Conservation (phyloP, 1,140 invertebrate species). For the Bemisia tabaci region DNA sequence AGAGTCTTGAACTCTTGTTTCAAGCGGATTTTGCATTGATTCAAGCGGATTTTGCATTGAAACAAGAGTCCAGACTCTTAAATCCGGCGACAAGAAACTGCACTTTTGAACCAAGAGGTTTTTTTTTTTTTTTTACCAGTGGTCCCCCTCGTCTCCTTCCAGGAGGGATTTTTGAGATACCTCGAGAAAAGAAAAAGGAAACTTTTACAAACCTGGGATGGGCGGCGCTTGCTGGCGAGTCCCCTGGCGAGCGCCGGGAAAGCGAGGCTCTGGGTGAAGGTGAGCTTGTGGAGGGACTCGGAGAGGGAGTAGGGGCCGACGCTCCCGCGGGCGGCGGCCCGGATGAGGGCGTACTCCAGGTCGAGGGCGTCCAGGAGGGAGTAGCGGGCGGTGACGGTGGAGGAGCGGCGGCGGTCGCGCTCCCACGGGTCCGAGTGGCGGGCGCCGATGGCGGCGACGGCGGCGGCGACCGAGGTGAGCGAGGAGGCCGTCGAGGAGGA, state of each 20-base stretch:
- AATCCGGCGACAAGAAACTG: no score
- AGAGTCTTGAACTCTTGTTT: no score
- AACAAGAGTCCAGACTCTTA: no score
- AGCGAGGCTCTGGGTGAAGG: conserved; percentile 57
- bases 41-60: no score
- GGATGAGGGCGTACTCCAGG: conserved; percentile 49
- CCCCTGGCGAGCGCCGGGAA: conserved; percentile 56
- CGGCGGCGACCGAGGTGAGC: conserved; percentile 30
- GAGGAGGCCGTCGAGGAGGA: conserved; percentile 43
- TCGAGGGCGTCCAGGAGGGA: conserved; percentile 56
- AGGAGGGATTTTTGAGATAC: conserved; percentile 34
- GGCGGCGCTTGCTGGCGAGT: conserved; percentile 45
- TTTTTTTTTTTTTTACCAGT: no score
- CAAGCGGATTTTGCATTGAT: no score
- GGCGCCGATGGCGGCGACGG: conserved; percentile 28
- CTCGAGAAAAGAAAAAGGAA: conserved; percentile 14
- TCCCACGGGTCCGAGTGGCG: conserved; percentile 32
- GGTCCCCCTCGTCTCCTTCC: no score
- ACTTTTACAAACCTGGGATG: conserved; percentile 31
- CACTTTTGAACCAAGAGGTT: no score
- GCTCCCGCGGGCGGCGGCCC: conserved; percentile 50
- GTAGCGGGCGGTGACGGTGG: conserved; percentile 39
- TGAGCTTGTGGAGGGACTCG: conserved; percentile 56
- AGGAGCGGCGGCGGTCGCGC: conserved; percentile 29
- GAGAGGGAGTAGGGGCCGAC: conserved; percentile 55